A percentile compares a stretch with the other conserved stretches of the same genome.
Conservation (phyloP, 2,888 invertebrate genomes). For the Idaea aversata region DNA sequence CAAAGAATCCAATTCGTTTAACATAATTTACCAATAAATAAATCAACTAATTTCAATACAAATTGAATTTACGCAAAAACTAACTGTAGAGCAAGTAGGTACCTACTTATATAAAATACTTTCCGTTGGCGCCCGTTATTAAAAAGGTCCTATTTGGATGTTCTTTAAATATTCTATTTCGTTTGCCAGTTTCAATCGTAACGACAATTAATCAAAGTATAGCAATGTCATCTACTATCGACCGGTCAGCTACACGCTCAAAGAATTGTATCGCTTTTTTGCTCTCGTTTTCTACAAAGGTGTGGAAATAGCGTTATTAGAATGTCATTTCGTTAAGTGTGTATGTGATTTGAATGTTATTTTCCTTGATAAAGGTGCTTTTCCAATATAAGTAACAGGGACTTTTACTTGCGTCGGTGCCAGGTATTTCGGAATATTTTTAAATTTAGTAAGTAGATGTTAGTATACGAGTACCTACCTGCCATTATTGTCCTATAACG, state of each 20-base stretch:
- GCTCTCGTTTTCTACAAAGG: conserved; percentile 6
- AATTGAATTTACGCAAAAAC: conserved; percentile 33
- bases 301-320: conserved; percentile 12
- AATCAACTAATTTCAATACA: conserved; percentile 20
- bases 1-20: conserved; percentile 14
- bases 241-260: conserved; percentile 47
- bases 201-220: conserved; percentile 77
- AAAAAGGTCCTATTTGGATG: conserved; percentile 64
- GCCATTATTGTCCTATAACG: neutral
- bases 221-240: conserved; percentile 75
- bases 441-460: neutral
- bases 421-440: neutral
- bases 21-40: conserved; percentile 11
- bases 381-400: neutral
- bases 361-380: neutral
- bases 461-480: neutral
- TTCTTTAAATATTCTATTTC: conserved; percentile 73
- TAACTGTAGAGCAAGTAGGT: conserved; percentile 40
- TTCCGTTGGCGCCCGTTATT: conserved; percentile 64
- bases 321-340: neutral
- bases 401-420: neutral
- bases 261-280: conserved; percentile 9
- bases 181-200: conserved; percentile 74
- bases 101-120: conserved; percentile 56
- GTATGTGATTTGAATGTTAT: neutral